Evolutionary conservation across 2,888 invertebrate genomes (phyloP), one percentile per base, ranked within the genome.

Genomic region (Iphiclides podalirius): DNA sequence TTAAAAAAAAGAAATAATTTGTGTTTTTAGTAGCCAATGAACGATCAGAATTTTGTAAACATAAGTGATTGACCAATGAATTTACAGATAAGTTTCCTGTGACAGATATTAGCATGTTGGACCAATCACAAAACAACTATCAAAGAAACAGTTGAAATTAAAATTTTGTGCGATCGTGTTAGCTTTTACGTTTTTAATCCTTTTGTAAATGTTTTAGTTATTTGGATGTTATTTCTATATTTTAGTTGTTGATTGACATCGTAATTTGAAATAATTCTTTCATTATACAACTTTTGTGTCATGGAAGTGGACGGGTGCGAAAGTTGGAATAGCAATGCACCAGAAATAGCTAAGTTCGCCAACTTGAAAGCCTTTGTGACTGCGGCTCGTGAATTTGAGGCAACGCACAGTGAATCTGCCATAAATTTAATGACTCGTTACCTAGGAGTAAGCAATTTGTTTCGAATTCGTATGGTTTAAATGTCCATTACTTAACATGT

Each of bases 351-450:
- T 52, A 89, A 88, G 58, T 88, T 83, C 68, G 60, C 67, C 9
- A 75, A 88, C 63, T 76, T 91, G 67, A 90, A 90, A 64, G 82
- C 86, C 43, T 91, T 91, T 67, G 90, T 90, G 46, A 81, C 72
- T 57, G 83, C 84, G 47, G 89, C 89, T 4, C 78, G 86, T 49
- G 90, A 90, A 61, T 91, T 90, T 63, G 82, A 88, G 58, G 81
- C 83, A 44, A 87, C 87, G 26, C 89, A 88, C 53, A 87, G 88
- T 58, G 91, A 91, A 56, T 75, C 85, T 47, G 77, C 87, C 55
- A 72, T 89, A 3, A 89, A 83, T 70, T 68, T 89, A 59, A 85
- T 91, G 79, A 90, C 87, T 53, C 77, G 90, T 43, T 83, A 89
- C 58, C 73, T 91, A 39, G 88, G 88, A 52, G 90, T 90, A 66